Evolutionary conservation across 2,888 invertebrate genomes (phyloP), one percentile per base, ranked within the genome.

Genomic region (Melanostoma scalare): DNA sequence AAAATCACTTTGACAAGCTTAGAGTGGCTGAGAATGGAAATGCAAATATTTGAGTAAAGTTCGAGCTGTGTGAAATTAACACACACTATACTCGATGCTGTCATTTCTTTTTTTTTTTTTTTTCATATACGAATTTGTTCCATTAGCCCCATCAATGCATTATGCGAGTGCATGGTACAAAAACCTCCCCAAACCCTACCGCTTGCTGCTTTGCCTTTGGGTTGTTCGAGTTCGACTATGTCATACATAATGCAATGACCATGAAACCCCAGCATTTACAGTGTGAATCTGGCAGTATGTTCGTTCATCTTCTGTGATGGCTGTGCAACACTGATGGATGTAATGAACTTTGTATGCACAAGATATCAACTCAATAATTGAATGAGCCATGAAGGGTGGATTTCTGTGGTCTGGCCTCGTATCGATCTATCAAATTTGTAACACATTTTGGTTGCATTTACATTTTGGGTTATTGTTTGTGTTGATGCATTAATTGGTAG

Each of bases 11-110:
- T 42, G 42, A 40, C 65, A 40, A 40, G 31, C 40, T 40, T 44
- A 35, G 20, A 40, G 42, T 33, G 53, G 35, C 53, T 67, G 35
- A 44, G 42, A 67, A 53, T 33, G 42, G 33, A 42, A 67, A 40
- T 44, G 67, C 67, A 55, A 67, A 67, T 67, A 55, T 67, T 67
- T 67, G 42, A 53, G 9, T 67, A 9, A 65, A 20, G 42, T 55
- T 65, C 33, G 40, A 42, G 10, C 42, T 53, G 52, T 65, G 52
- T 53, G 31, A 67, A 44, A 55, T 53, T 35, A 33, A 31, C 53
- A 55, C 31, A 52, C 35, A 20, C 38, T 9, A 52, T 38, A 38
- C 38, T 9, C 10, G 20, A 8, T 48, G 36, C 8, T 3, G n/a
- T 50, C 38, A 36, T 52, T 40, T 31, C 3, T 52, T 31, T 42